phyloP scores from a whole-genome alignment of 2,888 invertebrate genomes.

The Sepiola atlantica region DNA sequence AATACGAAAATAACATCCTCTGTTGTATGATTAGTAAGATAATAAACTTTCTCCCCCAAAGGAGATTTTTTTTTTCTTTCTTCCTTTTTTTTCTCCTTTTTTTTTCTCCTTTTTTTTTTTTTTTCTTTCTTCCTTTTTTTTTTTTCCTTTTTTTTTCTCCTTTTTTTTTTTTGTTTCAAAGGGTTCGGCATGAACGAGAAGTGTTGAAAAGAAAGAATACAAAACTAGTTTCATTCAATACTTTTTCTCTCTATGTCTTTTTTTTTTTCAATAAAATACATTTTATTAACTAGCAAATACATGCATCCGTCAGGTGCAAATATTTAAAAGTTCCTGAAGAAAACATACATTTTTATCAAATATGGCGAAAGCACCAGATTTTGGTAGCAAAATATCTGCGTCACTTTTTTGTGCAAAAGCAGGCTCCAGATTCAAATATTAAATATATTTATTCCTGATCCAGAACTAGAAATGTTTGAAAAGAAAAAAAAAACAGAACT shows the following conservation, averaged over 20 bases:
- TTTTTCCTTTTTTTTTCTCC: neutral
- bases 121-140: neutral
- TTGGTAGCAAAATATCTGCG: no score
- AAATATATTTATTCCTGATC: no score
- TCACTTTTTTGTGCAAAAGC: no score
- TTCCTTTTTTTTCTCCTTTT: no score
- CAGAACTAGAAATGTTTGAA: neutral
- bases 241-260: neutral
- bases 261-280: neutral
- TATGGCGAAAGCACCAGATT: no score
- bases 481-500: neutral
- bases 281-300: no score
- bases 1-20: neutral
- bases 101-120: neutral
- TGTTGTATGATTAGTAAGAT: slow-evolving; percentile 32
- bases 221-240: neutral
- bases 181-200: neutral
- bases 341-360: no score
- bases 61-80: neutral
- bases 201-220: neutral
- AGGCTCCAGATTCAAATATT: no score
- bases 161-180: neutral
- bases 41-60: neutral
- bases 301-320: no score
- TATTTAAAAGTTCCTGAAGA: no score